Evolutionary conservation across 2,888 invertebrate species (phyloP).

Genomic region (Xanthorhoe designata): DNA sequence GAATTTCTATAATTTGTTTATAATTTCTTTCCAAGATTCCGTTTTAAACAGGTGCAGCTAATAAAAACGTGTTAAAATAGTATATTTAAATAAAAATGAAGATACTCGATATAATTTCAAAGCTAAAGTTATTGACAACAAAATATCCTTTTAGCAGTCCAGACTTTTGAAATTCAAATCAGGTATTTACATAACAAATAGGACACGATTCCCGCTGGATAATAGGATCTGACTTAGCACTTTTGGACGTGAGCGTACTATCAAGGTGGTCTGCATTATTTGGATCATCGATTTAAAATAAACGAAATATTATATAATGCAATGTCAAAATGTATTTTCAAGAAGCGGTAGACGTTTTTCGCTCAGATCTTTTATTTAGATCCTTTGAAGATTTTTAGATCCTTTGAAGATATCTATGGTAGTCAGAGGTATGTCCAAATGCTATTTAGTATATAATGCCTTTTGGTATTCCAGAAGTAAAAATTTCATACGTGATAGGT

Average conservation of each 20-base stretch:
- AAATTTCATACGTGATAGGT: too few relatives aligned
- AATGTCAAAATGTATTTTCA: too few relatives aligned
- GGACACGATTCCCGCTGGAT: conserved; percentile 7
- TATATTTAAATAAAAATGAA: not conserved
- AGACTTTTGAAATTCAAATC: conserved; percentile 44
- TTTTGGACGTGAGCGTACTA: conserved; percentile 47
- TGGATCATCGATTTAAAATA: too few relatives aligned
- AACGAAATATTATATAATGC: too few relatives aligned
- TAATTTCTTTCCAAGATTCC: not conserved
- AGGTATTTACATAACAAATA: conserved; percentile 40
- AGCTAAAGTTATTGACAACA: conserved; percentile 1
- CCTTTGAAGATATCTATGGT: too few relatives aligned
- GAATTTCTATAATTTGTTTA: too few relatives aligned
- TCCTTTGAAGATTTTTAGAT: too few relatives aligned
- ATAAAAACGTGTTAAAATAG: not conserved
- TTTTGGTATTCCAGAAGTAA: too few relatives aligned
- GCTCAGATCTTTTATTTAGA: too few relatives aligned
- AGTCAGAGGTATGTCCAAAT: too few relatives aligned
- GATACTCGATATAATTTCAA: not conserved
- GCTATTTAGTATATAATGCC: too few relatives aligned
- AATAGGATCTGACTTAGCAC: conserved; percentile 32
- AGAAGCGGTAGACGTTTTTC: too few relatives aligned
- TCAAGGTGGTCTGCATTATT: conserved; percentile 61
- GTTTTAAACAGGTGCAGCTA: not conserved
- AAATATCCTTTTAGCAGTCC: conserved; percentile 21